Percentiles rank a stretch among this genome's conserved stretches.
Conservation (phyloP, 2,888 invertebrate genomes). For the Cantharis rustica region DNA sequence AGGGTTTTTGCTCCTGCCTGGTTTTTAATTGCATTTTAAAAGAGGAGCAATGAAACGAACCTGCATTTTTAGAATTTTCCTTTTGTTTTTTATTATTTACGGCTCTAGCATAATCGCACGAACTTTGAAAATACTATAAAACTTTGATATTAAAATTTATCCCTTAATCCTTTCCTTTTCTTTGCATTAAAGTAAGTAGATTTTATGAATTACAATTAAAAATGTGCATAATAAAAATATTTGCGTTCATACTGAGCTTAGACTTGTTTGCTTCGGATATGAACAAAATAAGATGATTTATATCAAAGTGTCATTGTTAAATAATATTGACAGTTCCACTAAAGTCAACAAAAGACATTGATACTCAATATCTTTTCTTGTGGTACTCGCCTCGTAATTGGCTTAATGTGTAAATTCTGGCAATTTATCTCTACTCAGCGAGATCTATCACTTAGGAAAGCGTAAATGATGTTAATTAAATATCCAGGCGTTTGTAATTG, state of each 20-base stretch:
- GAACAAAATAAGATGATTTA: background rate
- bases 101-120: background rate
- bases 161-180: background rate
- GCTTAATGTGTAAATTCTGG: background rate
- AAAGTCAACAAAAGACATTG: background rate
- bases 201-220: background rate
- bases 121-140: slow-evolving; percentile 1
- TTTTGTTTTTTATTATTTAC: slow-evolving; percentile 14
- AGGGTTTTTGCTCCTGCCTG: slow-evolving; percentile 14
- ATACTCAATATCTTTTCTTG: background rate
- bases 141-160: background rate
- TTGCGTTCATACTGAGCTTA: background rate
- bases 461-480: background rate
- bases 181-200: background rate
- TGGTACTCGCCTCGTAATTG: background rate
- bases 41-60: slow-evolving; percentile 17
- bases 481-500: background rate
- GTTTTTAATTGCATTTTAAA: slow-evolving; percentile 24
- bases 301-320: background rate
- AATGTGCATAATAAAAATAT: background rate
- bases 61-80: slow-evolving; percentile 16
- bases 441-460: background rate
- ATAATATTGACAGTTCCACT: background rate
- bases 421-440: background rate
- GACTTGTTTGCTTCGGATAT: background rate